A percentile compares a stretch with the other conserved stretches of the same genome.
These are phyloP conservation scores for Drosophila orena DNA, from an alignment of 1,140 invertebrate species.

Conservation along the genomic window DNA sequence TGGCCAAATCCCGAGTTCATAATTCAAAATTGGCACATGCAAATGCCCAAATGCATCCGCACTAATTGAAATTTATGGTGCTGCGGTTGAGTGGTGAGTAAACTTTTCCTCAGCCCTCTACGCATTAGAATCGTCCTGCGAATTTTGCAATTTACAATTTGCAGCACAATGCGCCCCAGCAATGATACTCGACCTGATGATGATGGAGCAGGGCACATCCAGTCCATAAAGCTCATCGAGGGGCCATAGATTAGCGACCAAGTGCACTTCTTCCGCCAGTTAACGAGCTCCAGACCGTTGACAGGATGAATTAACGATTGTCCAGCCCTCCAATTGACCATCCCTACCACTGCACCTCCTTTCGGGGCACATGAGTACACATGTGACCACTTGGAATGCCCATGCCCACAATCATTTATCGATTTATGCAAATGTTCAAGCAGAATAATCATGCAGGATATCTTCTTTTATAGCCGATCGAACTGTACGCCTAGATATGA, in stretches of 20 bases:
- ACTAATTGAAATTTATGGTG: constrained; percentile 63
- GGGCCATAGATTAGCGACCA: constrained; percentile 66
- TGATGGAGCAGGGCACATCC: constrained; percentile 28
- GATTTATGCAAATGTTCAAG: constrained; percentile 44
- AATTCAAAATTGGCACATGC: constrained; percentile 64
- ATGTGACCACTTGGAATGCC: neutral
- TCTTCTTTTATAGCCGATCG: constrained; percentile 28
- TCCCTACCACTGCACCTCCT: neutral
- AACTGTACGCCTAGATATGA: constrained; percentile 15
- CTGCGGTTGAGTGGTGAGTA: constrained; percentile 35
- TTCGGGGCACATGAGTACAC: neutral
- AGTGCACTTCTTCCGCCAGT: constrained; percentile 58
- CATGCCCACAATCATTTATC: constrained; percentile 17
- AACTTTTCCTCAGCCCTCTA: constrained; percentile 18
- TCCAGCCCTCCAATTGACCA: constrained; percentile 34
- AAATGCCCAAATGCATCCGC: constrained; percentile 48
- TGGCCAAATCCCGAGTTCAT: constrained; percentile 57
- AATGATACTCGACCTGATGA: constrained; percentile 29
- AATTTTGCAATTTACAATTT: constrained; percentile 55
- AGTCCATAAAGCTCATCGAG: constrained; percentile 57
- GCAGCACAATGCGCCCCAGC: constrained; percentile 19
- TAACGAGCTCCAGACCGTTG: constrained; percentile 46
- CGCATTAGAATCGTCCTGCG: constrained; percentile 35
- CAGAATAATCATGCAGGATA: constrained; percentile 10
- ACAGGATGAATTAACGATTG: constrained; percentile 44